phyloP scores from a whole-genome alignment of 2,113 vertebrate species.

The Poeciliopsis turrubarensis region DNA sequence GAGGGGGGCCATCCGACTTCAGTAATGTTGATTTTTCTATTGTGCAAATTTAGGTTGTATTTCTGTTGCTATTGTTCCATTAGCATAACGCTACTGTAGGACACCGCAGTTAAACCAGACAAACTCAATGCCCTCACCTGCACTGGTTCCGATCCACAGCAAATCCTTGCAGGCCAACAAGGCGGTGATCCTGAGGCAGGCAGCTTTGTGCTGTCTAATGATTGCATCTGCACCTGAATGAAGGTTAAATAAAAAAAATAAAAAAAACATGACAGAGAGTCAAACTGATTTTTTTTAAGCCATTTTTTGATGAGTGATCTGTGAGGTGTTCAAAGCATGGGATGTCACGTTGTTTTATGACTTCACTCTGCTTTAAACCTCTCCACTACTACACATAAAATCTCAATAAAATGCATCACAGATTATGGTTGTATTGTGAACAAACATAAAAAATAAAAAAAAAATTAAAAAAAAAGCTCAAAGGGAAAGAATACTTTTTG shows the following conservation, averaged over 20 bases:
- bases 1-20: background rate
- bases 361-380: too few species aligned
- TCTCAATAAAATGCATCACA: too few species aligned
- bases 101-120: too few species aligned
- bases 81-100: background rate
- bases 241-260: background rate
- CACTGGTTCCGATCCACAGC: constrained; percentile 97
- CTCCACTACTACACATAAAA: too few species aligned
- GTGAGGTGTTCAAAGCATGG: too few species aligned
- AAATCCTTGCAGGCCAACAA: constrained; percentile 93
- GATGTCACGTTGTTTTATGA: too few species aligned
- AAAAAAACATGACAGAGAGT: background rate
- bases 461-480: too few species aligned
- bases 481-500: background rate
- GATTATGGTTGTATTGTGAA: too few species aligned
- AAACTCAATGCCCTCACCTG: constrained; percentile 59
- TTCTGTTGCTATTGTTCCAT: background rate
- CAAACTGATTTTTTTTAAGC: background rate
- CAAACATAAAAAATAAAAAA: too few species aligned
- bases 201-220: constrained; percentile 97
- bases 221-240: constrained; percentile 92
- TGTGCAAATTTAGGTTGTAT: background rate
- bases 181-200: constrained; percentile 94
- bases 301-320: too few species aligned
- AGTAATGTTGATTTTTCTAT: background rate